Evolutionary conservation across 2,797 vertebrate species (phyloP).

Genomic region (Urosaurus nigricauda): DNA sequence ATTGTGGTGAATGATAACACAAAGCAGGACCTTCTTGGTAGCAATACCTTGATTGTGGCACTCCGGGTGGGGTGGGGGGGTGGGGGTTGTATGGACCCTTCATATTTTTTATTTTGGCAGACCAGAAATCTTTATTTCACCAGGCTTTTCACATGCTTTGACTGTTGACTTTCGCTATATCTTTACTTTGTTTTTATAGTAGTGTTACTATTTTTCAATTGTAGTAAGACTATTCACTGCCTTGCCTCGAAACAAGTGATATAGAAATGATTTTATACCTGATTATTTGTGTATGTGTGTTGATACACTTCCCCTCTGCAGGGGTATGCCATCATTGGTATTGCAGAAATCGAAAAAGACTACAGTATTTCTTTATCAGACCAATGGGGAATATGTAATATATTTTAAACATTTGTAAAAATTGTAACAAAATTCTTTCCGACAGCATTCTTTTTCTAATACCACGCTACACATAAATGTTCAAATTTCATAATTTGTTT

Average conservation of each 20-base stretch:
- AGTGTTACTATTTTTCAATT: neutral
- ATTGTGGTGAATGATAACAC: too few species aligned
- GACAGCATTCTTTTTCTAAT: neutral
- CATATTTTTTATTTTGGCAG: neutral
- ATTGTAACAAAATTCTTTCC: neutral
- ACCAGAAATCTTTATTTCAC: neutral
- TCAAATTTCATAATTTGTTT: neutral
- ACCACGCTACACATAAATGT: too few species aligned
- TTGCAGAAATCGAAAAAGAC: neutral
- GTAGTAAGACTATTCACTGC: neutral
- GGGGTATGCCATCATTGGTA: neutral
- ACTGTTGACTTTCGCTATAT: neutral
- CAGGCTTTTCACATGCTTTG: neutral
- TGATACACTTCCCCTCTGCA: too few species aligned
- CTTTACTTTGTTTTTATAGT: neutral
- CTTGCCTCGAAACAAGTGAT: neutral
- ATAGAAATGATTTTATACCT: neutral
- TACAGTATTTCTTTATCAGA: neutral
- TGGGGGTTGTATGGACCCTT: neutral
- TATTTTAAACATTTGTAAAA: neutral
- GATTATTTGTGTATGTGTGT: too few species aligned
- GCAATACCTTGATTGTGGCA: too few species aligned
- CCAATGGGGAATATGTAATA: neutral
- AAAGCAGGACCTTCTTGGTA: too few species aligned
- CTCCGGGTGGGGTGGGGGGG: too few species aligned